Conservation (phyloP, 2,888 invertebrate species). For the Torymus aiolomorphi region DNA sequence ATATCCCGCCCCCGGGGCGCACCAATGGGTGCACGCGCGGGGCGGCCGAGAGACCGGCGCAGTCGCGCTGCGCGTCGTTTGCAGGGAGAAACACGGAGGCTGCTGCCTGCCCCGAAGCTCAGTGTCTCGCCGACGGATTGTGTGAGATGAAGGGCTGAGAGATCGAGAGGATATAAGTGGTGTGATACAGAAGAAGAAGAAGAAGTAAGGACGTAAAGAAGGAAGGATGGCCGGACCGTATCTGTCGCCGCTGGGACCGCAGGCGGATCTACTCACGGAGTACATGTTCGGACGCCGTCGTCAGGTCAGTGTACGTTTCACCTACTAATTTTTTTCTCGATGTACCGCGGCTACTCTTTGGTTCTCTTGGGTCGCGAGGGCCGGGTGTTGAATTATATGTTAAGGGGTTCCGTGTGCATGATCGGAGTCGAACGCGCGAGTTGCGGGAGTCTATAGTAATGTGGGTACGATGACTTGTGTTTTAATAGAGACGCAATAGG, state of each 20-base stretch:
- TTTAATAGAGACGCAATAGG: conserved; percentile 88
- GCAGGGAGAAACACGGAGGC: neutral
- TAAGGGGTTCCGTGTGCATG: too few relatives aligned
- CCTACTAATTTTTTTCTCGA: conserved; percentile 27
- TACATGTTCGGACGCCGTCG: conserved; percentile 94
- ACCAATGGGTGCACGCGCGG: neutral
- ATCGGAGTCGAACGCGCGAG: neutral
- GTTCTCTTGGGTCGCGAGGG: neutral
- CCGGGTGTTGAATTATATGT: too few relatives aligned
- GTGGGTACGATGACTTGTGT: conserved; percentile 16
- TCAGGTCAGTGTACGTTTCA: conserved; percentile 77
- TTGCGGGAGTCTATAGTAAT: too few relatives aligned
- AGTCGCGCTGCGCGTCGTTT: conserved; percentile 2
- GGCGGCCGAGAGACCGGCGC: neutral
- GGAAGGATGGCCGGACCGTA: conserved; percentile 89
- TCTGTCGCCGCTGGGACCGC: conserved; percentile 84
- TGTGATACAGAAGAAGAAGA: too few relatives aligned
- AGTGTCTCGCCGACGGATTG: too few relatives aligned
- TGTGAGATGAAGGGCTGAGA: too few relatives aligned
- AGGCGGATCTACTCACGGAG: conserved; percentile 92
- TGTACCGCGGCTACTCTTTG: neutral
- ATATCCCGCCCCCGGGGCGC: too few relatives aligned
- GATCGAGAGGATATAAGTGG: too few relatives aligned
- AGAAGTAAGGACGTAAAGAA: neutral
- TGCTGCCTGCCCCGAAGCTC: too few relatives aligned